phyloP scores from a whole-genome alignment of 1,140 invertebrate species.

The Conus betulinus region DNA sequence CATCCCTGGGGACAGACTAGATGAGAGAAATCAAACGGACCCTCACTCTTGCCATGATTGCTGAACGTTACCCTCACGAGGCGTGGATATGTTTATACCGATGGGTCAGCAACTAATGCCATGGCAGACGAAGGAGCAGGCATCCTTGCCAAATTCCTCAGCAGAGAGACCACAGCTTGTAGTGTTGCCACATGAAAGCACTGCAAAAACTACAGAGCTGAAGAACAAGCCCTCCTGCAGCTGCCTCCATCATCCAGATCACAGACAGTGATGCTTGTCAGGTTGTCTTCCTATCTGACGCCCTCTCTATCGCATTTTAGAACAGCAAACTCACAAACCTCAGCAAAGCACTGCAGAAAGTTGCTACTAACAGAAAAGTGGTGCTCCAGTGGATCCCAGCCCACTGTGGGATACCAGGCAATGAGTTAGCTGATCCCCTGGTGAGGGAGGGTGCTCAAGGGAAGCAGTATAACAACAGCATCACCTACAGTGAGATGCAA shows the following conservation, averaged over 20 bases:
- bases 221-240: background rate
- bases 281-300: background rate
- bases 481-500: background rate
- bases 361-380: background rate
- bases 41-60: background rate
- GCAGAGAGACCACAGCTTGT: background rate
- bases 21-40: background rate
- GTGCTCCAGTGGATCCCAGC: background rate
- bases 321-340: background rate
- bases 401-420: background rate
- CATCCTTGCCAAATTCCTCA: background rate
- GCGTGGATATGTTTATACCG: background rate
- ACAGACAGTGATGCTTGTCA: background rate
- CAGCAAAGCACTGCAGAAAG: background rate
- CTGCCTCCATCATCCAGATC: background rate
- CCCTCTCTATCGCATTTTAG: background rate
- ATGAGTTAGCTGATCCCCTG: background rate
- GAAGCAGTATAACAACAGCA: background rate
- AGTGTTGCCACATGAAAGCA: background rate
- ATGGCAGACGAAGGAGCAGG: constrained; percentile 5
- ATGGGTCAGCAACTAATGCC: background rate
- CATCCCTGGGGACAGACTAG: background rate
- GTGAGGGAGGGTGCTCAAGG: background rate
- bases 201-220: background rate
- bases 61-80: background rate